These are phyloP conservation scores for Chrysaora quinquecirrha DNA, from an alignment of 30 jellyfish, hydroid and myxozoan species.

Conservation along the genomic window DNA sequence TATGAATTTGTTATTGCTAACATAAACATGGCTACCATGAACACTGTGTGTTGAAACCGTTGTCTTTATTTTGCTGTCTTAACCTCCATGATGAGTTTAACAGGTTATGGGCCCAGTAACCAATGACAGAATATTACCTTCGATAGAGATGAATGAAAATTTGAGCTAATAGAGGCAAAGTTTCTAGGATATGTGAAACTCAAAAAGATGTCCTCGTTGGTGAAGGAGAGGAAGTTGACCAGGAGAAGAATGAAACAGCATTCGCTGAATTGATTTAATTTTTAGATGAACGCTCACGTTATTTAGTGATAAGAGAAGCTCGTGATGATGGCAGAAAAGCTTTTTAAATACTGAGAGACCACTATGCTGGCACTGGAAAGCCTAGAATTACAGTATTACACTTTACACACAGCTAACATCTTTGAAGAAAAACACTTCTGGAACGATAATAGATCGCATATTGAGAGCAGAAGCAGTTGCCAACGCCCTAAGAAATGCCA, in stretches of 20 bases:
- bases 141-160: background rate
- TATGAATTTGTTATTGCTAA: no score
- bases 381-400: conserved; percentile 66
- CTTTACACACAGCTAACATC: conserved; percentile 65
- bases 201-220: background rate
- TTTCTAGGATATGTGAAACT: background rate
- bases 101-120: background rate
- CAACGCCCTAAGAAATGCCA: conserved; percentile 46
- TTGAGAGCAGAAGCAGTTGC: conserved; percentile 64
- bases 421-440: conserved; percentile 21
- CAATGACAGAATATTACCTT: background rate
- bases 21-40: no score
- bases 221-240: conserved; percentile 11
- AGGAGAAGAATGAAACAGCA: conserved; percentile 46
- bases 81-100: background rate
- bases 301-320: conserved; percentile 65
- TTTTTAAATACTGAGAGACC: conserved; percentile 39
- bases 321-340: conserved; percentile 72
- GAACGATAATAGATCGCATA: conserved; percentile 51
- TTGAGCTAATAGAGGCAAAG: background rate
- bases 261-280: conserved; percentile 67
- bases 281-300: conserved; percentile 56
- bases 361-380: conserved; percentile 58
- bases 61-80: no score
- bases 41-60: no score